Percentiles rank a stretch among this genome's conserved stretches.
Evolutionary conservation across 2,888 invertebrate genomes (phyloP).

Genomic region (Cosmorhoe ocellata): DNA sequence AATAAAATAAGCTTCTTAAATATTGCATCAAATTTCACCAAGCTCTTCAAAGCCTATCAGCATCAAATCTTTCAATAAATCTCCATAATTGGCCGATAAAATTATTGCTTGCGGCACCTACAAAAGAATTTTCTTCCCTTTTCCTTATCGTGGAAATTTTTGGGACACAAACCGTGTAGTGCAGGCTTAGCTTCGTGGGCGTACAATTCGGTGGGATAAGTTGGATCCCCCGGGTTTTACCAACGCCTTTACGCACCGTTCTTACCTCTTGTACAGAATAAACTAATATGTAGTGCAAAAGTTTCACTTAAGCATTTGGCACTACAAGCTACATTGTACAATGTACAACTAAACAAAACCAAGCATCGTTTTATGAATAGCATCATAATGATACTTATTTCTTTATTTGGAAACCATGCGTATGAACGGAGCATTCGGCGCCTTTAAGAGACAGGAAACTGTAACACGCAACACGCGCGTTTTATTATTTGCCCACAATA

Average conservation of each 20-base stretch:
- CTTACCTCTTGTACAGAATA: constrained; percentile 37
- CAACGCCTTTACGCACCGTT: constrained; percentile 57
- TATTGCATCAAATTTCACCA: constrained; percentile 7
- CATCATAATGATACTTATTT: no score
- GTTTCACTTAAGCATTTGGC: constrained; percentile 7
- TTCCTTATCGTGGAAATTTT: constrained; percentile 53
- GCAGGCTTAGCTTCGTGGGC: constrained; percentile 55
- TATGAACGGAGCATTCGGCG: no score
- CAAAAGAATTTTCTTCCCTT: constrained; percentile 44
- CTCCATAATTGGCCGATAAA: constrained; percentile 39
- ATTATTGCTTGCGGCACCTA: constrained; percentile 41
- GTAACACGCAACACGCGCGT: no score
- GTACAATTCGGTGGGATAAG: constrained; percentile 65
- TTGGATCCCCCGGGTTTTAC: constrained; percentile 73
- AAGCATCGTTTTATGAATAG: no score
- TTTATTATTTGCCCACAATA: no score
- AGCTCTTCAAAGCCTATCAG: constrained; percentile 5
- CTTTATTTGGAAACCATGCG: no score
- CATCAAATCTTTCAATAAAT: constrained; percentile 29
- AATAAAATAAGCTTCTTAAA: not conserved
- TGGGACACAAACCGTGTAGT: constrained; percentile 59
- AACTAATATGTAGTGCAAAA: not conserved
- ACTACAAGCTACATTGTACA: not conserved
- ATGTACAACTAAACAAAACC: no score
- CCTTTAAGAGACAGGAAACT: no score